Percentiles rank a stretch among this genome's conserved stretches.
Conservation (phyloP, 2,888 invertebrate genomes). For the Nephrotoma appendiculata region DNA sequence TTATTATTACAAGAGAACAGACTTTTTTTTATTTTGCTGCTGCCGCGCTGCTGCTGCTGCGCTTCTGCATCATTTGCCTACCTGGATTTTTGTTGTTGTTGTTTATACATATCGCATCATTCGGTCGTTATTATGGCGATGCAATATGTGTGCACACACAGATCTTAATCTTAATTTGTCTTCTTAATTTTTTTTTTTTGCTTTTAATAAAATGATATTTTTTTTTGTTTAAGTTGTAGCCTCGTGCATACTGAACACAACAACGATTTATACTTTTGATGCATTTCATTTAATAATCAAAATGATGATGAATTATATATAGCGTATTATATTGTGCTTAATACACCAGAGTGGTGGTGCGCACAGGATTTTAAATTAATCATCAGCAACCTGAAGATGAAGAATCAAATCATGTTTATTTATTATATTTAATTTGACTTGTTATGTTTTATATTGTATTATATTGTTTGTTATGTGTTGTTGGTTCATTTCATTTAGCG, state of each 20-base stretch:
- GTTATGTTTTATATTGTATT: background rate
- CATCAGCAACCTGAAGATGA: background rate
- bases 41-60: background rate
- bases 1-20: background rate
- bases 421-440: background rate
- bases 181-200: background rate
- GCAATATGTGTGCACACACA: background rate
- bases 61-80: background rate
- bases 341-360: background rate
- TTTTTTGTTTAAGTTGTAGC: background rate
- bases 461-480: background rate
- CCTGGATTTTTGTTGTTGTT: background rate
- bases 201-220: background rate
- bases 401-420: conserved; percentile 1
- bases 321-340: background rate
- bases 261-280: background rate
- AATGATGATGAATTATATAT: background rate
- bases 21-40: background rate
- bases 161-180: conserved; percentile 4
- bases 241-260: background rate
- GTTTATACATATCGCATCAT: background rate
- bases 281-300: background rate
- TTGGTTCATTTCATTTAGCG: background rate
- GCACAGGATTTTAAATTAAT: background rate
- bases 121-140: background rate